These are phyloP conservation scores for Amphimedon queenslandica DNA, from an alignment of 37 sponge, comb jelly and placozoan species.

Conservation along the genomic window DNA sequence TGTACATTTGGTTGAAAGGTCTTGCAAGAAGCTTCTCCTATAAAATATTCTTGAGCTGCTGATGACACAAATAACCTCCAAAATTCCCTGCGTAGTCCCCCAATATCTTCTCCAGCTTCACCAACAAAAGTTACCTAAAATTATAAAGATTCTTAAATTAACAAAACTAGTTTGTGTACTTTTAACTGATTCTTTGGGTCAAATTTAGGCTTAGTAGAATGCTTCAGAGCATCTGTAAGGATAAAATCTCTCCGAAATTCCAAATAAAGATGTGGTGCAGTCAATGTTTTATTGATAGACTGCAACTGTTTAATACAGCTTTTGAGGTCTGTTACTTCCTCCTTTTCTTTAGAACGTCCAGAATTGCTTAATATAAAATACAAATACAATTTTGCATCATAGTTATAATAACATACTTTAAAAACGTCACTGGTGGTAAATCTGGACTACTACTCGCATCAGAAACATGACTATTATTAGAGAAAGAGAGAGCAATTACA, in stretches of 20 bases:
- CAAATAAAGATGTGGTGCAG: background rate
- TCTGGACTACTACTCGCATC: no score
- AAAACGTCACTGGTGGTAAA: no score
- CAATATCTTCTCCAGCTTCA: conserved; percentile 6
- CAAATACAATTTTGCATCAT: no score
- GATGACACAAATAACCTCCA: background rate
- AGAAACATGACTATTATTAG: no score
- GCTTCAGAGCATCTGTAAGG: background rate
- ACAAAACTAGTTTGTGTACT: no score
- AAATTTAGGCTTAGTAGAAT: background rate
- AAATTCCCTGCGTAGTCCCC: background rate
- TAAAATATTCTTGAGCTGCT: background rate
- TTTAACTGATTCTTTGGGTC: background rate
- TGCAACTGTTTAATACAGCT: background rate
- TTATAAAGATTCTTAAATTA: no score
- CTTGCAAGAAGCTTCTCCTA: background rate
- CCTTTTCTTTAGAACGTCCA: no score
- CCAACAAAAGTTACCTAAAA: background rate
- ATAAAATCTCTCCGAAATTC: background rate
- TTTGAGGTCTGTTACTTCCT: no score
- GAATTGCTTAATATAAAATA: no score
- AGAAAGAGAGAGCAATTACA: no score
- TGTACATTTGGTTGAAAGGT: no score
- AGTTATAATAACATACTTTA: no score
- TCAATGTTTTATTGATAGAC: background rate